phyloP scores from a whole-genome alignment of 2,888 invertebrate species.

The Caradrina kadenii region DNA sequence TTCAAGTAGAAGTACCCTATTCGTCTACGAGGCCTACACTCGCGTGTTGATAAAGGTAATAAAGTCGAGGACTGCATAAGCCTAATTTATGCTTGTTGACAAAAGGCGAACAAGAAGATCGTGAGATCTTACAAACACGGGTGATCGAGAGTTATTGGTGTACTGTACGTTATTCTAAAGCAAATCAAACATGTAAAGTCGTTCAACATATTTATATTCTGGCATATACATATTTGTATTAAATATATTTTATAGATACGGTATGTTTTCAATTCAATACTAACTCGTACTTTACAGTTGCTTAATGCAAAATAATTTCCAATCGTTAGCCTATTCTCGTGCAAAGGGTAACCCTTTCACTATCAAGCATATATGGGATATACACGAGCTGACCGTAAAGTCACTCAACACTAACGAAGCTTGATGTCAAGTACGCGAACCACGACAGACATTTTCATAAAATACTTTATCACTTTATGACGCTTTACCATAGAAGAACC shows the following conservation, averaged over 20 bases:
- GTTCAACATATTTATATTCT: not conserved
- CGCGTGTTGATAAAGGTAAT: slow-evolving; percentile 46
- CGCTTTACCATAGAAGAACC: slow-evolving; percentile 35
- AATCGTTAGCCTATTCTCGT: slow-evolving; percentile 23
- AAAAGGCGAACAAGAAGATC: slow-evolving; percentile 39
- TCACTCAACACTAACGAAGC: slow-evolving; percentile 66
- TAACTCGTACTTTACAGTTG: slow-evolving; percentile 10
- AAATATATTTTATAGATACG: not conserved
- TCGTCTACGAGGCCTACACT: slow-evolving; percentile 41
- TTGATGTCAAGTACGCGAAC: slow-evolving; percentile 61
- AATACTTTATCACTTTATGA: slow-evolving; percentile 56
- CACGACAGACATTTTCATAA: slow-evolving; percentile 64
- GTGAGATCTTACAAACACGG: slow-evolving; percentile 18
- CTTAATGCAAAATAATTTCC: slow-evolving; percentile 29
- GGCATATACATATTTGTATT: not conserved
- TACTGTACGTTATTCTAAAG: slow-evolving; percentile 5
- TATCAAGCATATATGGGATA: slow-evolving; percentile 51
- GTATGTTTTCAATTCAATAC: slow-evolving; percentile 2
- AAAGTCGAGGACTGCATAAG: slow-evolving; percentile 49
- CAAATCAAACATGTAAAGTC: slow-evolving; percentile 2
- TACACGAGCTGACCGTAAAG: slow-evolving; percentile 61
- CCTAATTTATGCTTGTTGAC: slow-evolving; percentile 56
- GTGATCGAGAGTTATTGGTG: slow-evolving; percentile 6
- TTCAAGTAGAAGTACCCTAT: slow-evolving; percentile 51
- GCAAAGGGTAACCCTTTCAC: slow-evolving; percentile 46